phyloP scores from a whole-genome alignment of 2,797 vertebrate species.

The Amblyopsis hoosieri region DNA sequence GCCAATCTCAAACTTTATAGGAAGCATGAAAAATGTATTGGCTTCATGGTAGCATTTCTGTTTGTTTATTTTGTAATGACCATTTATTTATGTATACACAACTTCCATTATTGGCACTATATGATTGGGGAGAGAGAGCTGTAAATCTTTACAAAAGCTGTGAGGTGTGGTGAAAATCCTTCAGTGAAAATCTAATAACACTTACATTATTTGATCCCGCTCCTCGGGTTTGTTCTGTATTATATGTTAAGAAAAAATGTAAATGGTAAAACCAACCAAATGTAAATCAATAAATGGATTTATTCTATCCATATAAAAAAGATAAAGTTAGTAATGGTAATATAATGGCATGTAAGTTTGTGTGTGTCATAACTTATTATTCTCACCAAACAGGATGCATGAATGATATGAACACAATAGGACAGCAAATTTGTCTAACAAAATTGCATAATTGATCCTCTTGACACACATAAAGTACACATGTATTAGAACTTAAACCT shows the following conservation, averaged over 20 bases:
- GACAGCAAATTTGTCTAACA: conserved; percentile 23
- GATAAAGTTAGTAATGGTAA: neutral
- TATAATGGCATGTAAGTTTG: conserved; percentile 5
- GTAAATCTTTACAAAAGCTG: too few relatives aligned
- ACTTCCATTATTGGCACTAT: too few relatives aligned
- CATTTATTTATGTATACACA: too few relatives aligned
- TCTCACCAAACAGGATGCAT: conserved; percentile 10
- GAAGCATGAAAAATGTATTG: too few relatives aligned
- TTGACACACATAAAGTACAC: neutral
- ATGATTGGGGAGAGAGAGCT: too few relatives aligned
- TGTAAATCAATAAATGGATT: conserved; percentile 8
- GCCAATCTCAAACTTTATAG: too few relatives aligned
- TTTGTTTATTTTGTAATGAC: too few relatives aligned
- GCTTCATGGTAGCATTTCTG: too few relatives aligned
- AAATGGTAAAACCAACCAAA: conserved; percentile 13
- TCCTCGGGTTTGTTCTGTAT: conserved; percentile 67
- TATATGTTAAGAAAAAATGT: conserved; percentile 11
- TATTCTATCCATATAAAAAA: conserved; percentile 1
- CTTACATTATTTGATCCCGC: conserved; percentile 72
- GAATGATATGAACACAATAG: conserved; percentile 46
- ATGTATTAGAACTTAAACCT: conserved; percentile 4
- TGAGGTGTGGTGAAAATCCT: too few relatives aligned
- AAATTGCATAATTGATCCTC: neutral
- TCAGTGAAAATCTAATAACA: conserved; percentile 16
- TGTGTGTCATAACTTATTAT: conserved; percentile 22